These are phyloP conservation scores for Mycalesis mineus DNA, from an alignment of 2,888 invertebrate species.

Conservation along the genomic window DNA sequence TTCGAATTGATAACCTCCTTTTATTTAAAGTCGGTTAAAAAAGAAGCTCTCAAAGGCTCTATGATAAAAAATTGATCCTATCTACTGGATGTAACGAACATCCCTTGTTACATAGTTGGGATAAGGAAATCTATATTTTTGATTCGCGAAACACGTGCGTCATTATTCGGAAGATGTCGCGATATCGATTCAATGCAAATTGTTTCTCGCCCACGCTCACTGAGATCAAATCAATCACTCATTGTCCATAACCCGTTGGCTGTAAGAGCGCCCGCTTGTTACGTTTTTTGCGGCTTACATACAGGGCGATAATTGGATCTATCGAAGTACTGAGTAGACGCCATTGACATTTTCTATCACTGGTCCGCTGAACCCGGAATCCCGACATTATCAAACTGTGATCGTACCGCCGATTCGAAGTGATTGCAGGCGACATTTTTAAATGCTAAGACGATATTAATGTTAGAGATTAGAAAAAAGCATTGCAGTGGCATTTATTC, in stretches of 20 bases:
- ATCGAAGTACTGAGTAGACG: conserved; percentile 39
- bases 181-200: conserved; percentile 73
- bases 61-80: too few relatives aligned
- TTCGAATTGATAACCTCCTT: too few relatives aligned
- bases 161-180: conserved; percentile 55
- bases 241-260: conserved; percentile 46
- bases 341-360: conserved; percentile 62
- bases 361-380: conserved; percentile 69
- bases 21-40: too few relatives aligned
- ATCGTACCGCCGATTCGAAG: conserved; percentile 33
- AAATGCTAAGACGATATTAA: conserved; percentile 29
- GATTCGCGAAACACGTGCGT: conserved; percentile 46
- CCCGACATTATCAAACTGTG: conserved; percentile 44
- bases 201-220: conserved; percentile 52
- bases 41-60: too few relatives aligned
- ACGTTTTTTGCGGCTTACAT: conserved; percentile 53
- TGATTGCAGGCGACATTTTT: conserved; percentile 35
- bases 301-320: conserved; percentile 65
- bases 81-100: too few relatives aligned
- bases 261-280: conserved; percentile 39
- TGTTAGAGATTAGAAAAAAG: conserved; percentile 19
- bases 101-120: too few relatives aligned
- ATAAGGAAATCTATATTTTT: background rate
- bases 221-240: conserved; percentile 65
- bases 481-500: conserved; percentile 19